Percentiles rank a stretch among this genome's conserved stretches.
These are phyloP conservation scores for Nomada flava DNA, from an alignment of 2,888 invertebrate genomes.

Conservation along the genomic window DNA sequence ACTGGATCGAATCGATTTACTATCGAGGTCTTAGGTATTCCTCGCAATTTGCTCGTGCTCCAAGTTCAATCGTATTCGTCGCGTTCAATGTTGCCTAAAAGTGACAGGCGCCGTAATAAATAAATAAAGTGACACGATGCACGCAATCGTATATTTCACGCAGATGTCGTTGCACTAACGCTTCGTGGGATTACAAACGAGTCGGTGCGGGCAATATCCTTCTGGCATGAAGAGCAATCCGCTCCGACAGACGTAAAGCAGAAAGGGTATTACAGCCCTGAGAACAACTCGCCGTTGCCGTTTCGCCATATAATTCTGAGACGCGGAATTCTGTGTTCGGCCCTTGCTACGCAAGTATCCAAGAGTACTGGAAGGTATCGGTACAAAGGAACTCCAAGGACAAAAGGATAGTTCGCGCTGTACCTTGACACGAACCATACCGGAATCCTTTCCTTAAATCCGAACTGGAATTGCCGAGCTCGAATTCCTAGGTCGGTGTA, in stretches of 20 bases:
- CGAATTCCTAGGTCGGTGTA: constrained; percentile 18
- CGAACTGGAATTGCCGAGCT: constrained; percentile 27
- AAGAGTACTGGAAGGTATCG: constrained; percentile 49
- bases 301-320: constrained; percentile 67
- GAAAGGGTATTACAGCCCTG: constrained; percentile 61
- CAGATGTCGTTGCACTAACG: background rate
- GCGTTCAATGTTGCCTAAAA: background rate
- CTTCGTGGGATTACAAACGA: constrained; percentile 6
- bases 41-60: background rate
- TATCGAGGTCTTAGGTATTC: constrained; percentile 44
- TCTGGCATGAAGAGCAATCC: constrained; percentile 1
- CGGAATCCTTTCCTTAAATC: constrained; percentile 35
- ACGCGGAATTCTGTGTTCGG: constrained; percentile 65
- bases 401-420: constrained; percentile 68
- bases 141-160: background rate
- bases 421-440: constrained; percentile 46
- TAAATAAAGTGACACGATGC: background rate
- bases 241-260: constrained; percentile 5
- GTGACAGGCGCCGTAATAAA: background rate
- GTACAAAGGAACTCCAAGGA: constrained; percentile 69
- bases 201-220: background rate
- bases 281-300: constrained; percentile 53
- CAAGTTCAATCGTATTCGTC: background rate
- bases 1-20: constrained; percentile 59
- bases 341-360: constrained; percentile 56